These are phyloP conservation scores for Drosophila ustulata DNA, from an alignment of 2,888 invertebrate species.

Conservation along the genomic window DNA sequence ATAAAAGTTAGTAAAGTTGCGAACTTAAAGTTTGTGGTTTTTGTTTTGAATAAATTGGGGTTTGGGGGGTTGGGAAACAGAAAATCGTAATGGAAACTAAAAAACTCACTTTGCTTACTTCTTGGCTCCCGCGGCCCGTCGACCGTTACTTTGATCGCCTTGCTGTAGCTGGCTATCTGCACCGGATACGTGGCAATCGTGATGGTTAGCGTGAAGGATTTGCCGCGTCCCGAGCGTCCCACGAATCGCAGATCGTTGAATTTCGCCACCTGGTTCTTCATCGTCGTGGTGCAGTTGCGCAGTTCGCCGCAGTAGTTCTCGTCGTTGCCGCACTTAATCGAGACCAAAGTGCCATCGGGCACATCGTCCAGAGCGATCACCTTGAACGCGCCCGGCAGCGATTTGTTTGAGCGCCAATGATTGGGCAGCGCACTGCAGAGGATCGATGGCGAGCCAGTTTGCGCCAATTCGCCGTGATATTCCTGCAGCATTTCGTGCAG, in stretches of 20 bases:
- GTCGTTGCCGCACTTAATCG: conserved; percentile 98
- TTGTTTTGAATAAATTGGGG: background rate
- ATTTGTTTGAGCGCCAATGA: conserved; percentile 99
- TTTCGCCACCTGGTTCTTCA: conserved; percentile 99
- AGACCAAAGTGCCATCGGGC: conserved; percentile 96
- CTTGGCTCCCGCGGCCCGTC: conserved; percentile 99
- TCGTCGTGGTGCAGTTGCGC: conserved; percentile 95
- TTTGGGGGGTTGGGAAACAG: conserved; percentile 28
- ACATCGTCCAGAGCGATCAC: conserved; percentile 97
- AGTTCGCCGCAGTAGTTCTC: conserved; percentile 98
- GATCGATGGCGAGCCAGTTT: conserved; percentile 97
- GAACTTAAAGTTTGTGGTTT: too few species aligned
- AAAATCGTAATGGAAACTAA: conserved; percentile 79
- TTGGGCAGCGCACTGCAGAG: conserved; percentile 96
- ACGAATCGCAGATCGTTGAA: conserved; percentile 99
- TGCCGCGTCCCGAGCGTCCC: conserved; percentile 98
- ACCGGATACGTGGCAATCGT: conserved; percentile 90
- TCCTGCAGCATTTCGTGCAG: conserved; percentile 93
- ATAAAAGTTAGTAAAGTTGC: background rate
- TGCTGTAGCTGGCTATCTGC: conserved; percentile 96
- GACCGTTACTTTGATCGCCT: conserved; percentile 99
- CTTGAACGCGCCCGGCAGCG: conserved; percentile 97
- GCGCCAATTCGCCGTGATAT: conserved; percentile 96
- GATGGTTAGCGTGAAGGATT: conserved; percentile 97
- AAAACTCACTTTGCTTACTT: conserved; percentile 96